Evolutionary conservation across 2,113 vertebrate genomes (phyloP), one percentile per base, ranked within the genome.

Genomic region (Ceyx cyanopectus): DNA sequence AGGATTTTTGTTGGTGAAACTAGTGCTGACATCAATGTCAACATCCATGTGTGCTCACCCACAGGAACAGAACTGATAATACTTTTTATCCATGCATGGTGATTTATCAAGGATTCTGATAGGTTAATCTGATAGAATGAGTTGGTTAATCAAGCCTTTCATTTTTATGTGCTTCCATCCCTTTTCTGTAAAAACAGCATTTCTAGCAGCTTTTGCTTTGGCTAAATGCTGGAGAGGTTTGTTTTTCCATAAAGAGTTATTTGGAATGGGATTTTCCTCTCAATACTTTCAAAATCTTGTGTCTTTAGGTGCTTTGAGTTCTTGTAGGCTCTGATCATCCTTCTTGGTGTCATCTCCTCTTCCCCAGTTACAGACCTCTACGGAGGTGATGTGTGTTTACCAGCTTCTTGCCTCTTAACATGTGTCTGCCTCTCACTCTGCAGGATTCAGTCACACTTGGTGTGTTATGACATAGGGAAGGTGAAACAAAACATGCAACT

Each of bases 351-450:
- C 27, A 7, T 46, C 67, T 74, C 40, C 40, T 57, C 32, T 85
- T 68, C 23, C 45, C 14, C 30, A 43, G 2, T 66, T 48, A 45
- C 0, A 0, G 57, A 22, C 12, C 43, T 10, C 60, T 67, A 14
- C 16, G 12, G 74, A 74, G 24, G 23, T 73, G 60, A 65, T 1
- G 2, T 27, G 13, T 32, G 16, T 40, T 65, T 20, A 40, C 0
- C 3, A 80, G 19, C 56, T 73, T 74, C 48, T 51, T 53, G 37
- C 27, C 40, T 45, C 14, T 60, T 30, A 50, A 37, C 26, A 9
- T 23, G 8, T 0, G 0, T 22, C 37, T 43, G 7, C 69, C 27
- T 67, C 66, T 53, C 26, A 10, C 32, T 87, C 61, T 61, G 27
- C 61, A 69, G 41, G 8, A 29, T 58, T 61, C 68, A 24, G 29